phyloP scores from a whole-genome alignment of 2,888 invertebrate species.

The Gymnoscelis rufifasciata region DNA sequence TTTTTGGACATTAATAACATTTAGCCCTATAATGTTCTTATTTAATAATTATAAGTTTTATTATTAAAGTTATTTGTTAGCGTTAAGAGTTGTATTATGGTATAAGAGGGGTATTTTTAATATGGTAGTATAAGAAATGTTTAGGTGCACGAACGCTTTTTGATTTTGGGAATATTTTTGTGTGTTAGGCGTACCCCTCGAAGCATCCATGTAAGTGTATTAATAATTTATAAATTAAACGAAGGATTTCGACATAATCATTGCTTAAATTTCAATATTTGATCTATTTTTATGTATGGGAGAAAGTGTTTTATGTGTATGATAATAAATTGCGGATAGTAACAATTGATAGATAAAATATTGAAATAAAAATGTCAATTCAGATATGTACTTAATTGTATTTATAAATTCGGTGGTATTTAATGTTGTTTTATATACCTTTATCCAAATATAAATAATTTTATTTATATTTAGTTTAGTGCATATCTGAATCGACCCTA shows the following conservation, averaged over 20 bases:
- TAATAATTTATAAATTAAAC: neutral
- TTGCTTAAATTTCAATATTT: constrained; percentile 1
- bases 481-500: too few relatives aligned
- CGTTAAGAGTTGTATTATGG: neutral
- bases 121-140: too few relatives aligned
- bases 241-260: neutral
- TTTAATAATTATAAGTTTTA: constrained; percentile 13
- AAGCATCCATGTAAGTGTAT: neutral
- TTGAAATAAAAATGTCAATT: neutral
- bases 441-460: too few relatives aligned
- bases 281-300: neutral
- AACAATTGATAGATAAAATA: neutral
- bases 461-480: too few relatives aligned
- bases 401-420: too few relatives aligned
- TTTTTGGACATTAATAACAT: neutral
- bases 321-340: neutral
- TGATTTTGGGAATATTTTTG: neutral
- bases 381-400: too few relatives aligned
- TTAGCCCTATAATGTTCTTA: constrained; percentile 11
- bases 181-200: neutral
- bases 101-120: too few relatives aligned
- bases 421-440: too few relatives aligned
- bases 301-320: neutral
- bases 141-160: neutral
- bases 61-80: constrained; percentile 4